Conservation (phyloP, 2,797 vertebrate species). For the Hyperoplus lanceolatus region DNA sequence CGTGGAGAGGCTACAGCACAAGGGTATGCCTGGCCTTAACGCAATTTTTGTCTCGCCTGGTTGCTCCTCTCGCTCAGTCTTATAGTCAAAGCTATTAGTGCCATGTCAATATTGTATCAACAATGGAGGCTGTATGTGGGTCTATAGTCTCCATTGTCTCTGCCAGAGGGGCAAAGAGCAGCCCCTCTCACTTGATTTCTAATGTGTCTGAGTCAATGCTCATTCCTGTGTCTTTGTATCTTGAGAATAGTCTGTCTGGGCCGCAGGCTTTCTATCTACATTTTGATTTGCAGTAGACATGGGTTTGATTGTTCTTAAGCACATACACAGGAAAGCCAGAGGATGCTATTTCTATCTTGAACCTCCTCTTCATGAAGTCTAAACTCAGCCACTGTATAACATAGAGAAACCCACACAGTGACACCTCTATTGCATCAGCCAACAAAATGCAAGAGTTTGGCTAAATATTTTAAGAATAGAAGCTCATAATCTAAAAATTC, state of each 20-base stretch:
- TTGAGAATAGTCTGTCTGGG: constrained; percentile 42
- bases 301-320: constrained; percentile 37
- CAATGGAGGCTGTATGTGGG: constrained; percentile 61
- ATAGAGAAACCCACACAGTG: not conserved
- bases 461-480: constrained; percentile 40
- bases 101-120: constrained; percentile 82
- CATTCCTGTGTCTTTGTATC: constrained; percentile 45
- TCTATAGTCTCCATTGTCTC: constrained; percentile 50
- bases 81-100: constrained; percentile 72
- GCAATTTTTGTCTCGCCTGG: constrained; percentile 69
- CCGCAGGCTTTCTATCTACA: constrained; percentile 16
- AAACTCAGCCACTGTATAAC: not conserved
- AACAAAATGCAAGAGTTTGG: constrained; percentile 28
- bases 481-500: constrained; percentile 15
- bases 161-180: constrained; percentile 52
- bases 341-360: not conserved
- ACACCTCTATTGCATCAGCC: constrained; percentile 33
- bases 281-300: constrained; percentile 25
- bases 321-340: constrained; percentile 11
- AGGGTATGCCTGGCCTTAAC: constrained; percentile 62
- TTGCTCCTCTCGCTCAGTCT: constrained; percentile 53
- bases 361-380: constrained; percentile 7
- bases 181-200: constrained; percentile 46
- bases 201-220: constrained; percentile 57
- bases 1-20: constrained; percentile 48